A percentile compares a stretch with the other conserved stretches of the same genome.
Evolutionary conservation across 2,113 vertebrate genomes (phyloP).

Genomic region (Oenanthe melanoleuca): DNA sequence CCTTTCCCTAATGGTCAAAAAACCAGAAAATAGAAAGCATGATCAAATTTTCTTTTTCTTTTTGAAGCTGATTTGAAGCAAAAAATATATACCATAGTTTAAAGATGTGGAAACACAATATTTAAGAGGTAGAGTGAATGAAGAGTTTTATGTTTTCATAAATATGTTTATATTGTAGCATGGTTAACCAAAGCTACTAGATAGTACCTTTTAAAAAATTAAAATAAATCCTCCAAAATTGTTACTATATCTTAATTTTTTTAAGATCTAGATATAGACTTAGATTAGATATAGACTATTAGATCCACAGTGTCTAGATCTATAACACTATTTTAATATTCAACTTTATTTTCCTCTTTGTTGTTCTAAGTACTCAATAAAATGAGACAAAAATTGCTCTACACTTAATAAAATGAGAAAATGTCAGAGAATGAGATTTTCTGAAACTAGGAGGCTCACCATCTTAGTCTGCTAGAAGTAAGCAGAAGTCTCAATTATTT

Average conservation of each 20-base stretch:
- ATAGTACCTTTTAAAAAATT: neutral
- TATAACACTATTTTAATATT: neutral
- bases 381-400: neutral
- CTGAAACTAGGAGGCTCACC: neutral
- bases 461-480: neutral
- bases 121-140: neutral
- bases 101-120: neutral
- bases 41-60: neutral
- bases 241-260: neutral
- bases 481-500: neutral
- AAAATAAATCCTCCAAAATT: neutral
- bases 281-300: neutral
- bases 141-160: neutral
- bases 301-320: neutral
- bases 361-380: neutral
- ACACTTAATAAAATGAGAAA: neutral
- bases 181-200: neutral
- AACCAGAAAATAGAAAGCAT: neutral
- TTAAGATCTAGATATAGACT: neutral
- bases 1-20: neutral
- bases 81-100: neutral
- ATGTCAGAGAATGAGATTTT: neutral
- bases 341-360: neutral
- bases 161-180: neutral
- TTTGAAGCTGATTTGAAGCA: neutral